These are phyloP conservation scores for Nephotettix cincticeps DNA, from an alignment of 1,140 invertebrate genomes.

Conservation along the genomic window DNA sequence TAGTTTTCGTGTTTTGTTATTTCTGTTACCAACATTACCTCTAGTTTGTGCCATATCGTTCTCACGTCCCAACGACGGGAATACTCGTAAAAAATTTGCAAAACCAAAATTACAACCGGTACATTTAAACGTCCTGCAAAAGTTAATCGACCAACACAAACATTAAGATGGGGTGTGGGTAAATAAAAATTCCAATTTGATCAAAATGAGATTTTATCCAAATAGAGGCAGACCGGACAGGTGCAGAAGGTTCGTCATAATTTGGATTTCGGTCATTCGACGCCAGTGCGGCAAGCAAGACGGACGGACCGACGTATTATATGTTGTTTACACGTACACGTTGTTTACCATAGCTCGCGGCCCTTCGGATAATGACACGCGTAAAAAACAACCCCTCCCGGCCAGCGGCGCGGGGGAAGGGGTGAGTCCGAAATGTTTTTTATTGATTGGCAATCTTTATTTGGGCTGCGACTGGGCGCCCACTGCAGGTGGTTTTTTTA, in stretches of 20 bases:
- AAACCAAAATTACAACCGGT: too few relatives aligned
- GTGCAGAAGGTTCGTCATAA: too few relatives aligned
- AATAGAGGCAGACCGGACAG: neutral
- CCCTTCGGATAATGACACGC: slow-evolving; percentile 9
- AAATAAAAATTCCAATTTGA: slow-evolving; percentile 14
- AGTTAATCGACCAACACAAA: too few relatives aligned
- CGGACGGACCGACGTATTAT: slow-evolving; percentile 21
- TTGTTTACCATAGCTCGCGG: slow-evolving; percentile 6
- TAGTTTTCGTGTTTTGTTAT: too few relatives aligned
- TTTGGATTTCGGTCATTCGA: too few relatives aligned
- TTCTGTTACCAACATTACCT: too few relatives aligned
- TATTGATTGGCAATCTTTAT: slow-evolving; percentile 23
- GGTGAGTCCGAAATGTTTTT: slow-evolving; percentile 18
- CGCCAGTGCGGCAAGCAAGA: neutral
- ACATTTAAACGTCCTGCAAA: too few relatives aligned
- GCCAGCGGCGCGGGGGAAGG: neutral
- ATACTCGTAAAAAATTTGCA: too few relatives aligned
- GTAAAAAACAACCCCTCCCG: slow-evolving; percentile 12
- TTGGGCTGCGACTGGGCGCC: slow-evolving; percentile 19
- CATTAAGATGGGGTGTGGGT: neutral
- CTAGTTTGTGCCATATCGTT: too few relatives aligned
- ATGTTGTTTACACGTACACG: slow-evolving; percentile 13
- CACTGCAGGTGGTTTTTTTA: slow-evolving; percentile 23
- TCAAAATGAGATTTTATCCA: slow-evolving; percentile 12
- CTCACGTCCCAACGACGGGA: too few relatives aligned